Evolutionary conservation across 2,888 invertebrate genomes (phyloP), one percentile per base, ranked within the genome.

Genomic region (Lochmaea crataegi): DNA sequence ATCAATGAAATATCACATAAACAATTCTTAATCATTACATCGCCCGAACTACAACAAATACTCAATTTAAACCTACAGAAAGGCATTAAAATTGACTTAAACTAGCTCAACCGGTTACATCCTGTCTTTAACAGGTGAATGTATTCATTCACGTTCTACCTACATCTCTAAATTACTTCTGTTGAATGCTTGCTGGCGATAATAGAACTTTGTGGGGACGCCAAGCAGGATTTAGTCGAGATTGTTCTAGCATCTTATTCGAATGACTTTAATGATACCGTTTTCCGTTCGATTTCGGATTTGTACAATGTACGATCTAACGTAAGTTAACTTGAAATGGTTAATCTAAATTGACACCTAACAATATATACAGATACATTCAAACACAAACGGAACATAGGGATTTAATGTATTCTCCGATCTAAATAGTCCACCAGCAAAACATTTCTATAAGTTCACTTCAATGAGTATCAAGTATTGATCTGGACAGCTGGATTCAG

Each of bases 121-220:
- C 76, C 76, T 76, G 76, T 48, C 74, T 45, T 76, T 72, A 76
- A 76, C 76, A 76, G 76, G 76, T 76, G 76, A 76, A 76, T 69
- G 74, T 67, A 67, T 71, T 74, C 74, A 67, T 71, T 71, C 74
- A 74, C 68, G 67, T 70, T 75, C 75, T 75, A 75, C 75, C 75
- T 75, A 75, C 75, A 75, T 72, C 70, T 70, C 63, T 63, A 68
- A 72, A 71, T 73, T 71, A 75, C 60, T 71, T 67, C 61, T 51
- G 64, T 45, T 45, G 61, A 48, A 45, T 64, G 64, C 53, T 32
- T 41, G 41, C 38, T 38, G 64, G 32, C 26, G 38, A 71, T 71
- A 71, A 71, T 71, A 57, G 69, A 41, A 22, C 56, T 12, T 63
- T 63, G 68, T 68, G 57, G 68, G 68, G 58, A 65, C 63, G n/a